Base-by-base conservation (phyloP, 2,797 vertebrate genomes). In the Capromys pilorides region DNA sequence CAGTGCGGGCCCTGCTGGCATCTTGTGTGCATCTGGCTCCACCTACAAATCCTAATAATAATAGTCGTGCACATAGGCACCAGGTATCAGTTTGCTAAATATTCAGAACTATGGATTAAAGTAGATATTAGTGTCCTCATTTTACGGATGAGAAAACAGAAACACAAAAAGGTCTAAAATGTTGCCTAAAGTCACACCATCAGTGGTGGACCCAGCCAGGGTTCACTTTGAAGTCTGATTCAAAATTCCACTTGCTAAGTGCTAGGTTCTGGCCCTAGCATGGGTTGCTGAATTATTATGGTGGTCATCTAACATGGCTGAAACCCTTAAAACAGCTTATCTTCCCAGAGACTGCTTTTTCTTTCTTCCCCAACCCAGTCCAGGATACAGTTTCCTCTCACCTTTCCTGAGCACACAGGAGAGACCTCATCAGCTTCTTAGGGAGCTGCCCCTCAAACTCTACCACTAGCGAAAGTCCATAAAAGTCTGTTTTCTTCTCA, bases 121-220 rank as follows among this genome's bases (percentile, higher is more conserved):
- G n/a, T 10, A 9, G 62, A 18, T 5, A 4, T 33, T 36, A 31
- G 16, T 67, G 18, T 26, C 24, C 19, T 21, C 39, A 2, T 2
- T 80, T 61, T 61, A 90, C 39, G 86, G 66, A 39, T 31, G 59
- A 86, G 36, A 51, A 90, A 95, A 89, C 22, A 69, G 64, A 84
- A n/a, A 79, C 3, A 6, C 31, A 62, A 61, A 31, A 41, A 85
- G 13, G 36, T 54, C 16, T 22, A 2, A 62, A 62, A 59, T 26
- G 9, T 49, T 24, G 26, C 86, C n/a, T 41, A 6, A 91, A 77
- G 36, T 22, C 54, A 87, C 9, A 41, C 14, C 39, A 19, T 36
- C 21, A n/a, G 36, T 66, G 45, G 22, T 13, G 11, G 78, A 86
- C 9, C 41, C 28, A 64, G 67, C 2, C 28, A 33, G 62, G 1